These are phyloP conservation scores for Hydropsyche tenuis DNA, from an alignment of 1,140 invertebrate species.

Conservation along the genomic window DNA sequence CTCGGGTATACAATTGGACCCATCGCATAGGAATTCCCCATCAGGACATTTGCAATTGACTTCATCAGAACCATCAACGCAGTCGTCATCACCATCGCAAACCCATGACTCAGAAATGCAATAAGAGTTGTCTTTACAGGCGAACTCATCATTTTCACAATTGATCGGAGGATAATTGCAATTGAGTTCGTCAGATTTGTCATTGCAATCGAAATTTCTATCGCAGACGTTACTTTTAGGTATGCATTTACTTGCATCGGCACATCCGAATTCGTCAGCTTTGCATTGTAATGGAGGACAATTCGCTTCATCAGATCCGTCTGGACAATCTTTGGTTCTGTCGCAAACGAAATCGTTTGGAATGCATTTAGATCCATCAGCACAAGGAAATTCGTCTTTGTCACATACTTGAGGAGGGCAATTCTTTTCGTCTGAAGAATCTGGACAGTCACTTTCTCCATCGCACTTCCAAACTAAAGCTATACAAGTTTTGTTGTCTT, in stretches of 20 bases:
- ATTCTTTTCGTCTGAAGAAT: no score
- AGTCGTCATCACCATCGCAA: slow-evolving; percentile 77
- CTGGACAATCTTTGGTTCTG: neutral
- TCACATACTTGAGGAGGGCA: no score
- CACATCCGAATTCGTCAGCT: neutral
- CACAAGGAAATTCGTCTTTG: no score
- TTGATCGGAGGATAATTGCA: slow-evolving; percentile 43
- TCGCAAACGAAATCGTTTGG: neutral
- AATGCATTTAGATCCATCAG: no score
- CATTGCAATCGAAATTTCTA: neutral
- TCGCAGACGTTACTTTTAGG: neutral
- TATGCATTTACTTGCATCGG: neutral
- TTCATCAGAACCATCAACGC: slow-evolving; percentile 62
- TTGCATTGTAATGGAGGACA: neutral
- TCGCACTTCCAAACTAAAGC: no score
- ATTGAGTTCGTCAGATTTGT: neutral
- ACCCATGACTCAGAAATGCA: slow-evolving; percentile 76
- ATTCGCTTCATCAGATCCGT: neutral
- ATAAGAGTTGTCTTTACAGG: slow-evolving; percentile 58
- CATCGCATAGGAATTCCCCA: neutral
- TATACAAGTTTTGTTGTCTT: no score
- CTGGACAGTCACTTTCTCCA: no score
- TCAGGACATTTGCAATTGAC: slow-evolving; percentile 49
- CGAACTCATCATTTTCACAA: slow-evolving; percentile 54
- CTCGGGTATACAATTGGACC: neutral